Conservation (phyloP, 2,797 vertebrate species). For the Eurystomus glaucurus region DNA sequence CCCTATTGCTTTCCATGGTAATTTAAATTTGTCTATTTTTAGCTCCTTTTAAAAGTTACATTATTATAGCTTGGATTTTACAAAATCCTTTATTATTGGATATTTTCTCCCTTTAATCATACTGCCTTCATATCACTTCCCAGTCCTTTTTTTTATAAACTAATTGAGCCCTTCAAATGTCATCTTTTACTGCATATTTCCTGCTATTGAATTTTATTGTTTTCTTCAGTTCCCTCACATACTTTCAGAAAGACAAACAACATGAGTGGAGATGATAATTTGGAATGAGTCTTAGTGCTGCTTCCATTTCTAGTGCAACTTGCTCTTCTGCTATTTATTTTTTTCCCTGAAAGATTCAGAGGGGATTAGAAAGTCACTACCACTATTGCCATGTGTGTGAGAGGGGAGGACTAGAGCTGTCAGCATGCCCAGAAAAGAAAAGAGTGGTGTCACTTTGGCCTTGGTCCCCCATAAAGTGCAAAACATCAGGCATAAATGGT, state of each 20-base stretch:
- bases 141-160: background rate
- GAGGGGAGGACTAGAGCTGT: background rate
- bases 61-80: background rate
- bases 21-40: background rate
- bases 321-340: background rate
- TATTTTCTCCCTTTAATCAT: background rate
- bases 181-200: background rate
- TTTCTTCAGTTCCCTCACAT: background rate
- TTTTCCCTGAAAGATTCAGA: background rate
- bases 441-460: background rate
- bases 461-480: background rate
- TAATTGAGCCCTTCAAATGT: background rate
- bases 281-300: background rate
- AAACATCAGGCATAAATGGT: background rate
- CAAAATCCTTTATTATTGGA: background rate
- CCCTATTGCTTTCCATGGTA: background rate
- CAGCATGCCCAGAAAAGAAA: background rate
- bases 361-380: background rate
- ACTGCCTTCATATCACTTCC: background rate
- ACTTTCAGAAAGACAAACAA: background rate
- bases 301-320: background rate
- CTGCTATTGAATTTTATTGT: background rate
- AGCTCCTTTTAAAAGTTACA: background rate
- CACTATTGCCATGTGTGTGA: background rate
- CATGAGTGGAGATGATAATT: background rate